phyloP scores from a whole-genome alignment of 2,888 invertebrate species.

The Sipunculus nudus region DNA sequence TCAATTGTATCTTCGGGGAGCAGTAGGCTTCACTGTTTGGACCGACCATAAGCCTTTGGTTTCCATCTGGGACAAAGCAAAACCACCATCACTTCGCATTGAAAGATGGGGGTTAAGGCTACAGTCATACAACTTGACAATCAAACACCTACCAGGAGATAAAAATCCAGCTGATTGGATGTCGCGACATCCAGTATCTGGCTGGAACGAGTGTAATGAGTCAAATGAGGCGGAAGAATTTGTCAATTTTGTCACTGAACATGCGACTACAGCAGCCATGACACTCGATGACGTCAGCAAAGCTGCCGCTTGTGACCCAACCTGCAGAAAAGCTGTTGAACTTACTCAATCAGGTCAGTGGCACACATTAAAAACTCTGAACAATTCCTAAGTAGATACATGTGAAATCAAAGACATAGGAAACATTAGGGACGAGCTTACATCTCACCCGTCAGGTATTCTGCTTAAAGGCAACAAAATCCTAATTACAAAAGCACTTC shows the following conservation, averaged over 20 bases:
- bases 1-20: constrained; percentile 5
- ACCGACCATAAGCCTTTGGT: constrained; percentile 13
- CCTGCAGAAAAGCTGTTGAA: too few relatives aligned
- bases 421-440: constrained; percentile 3
- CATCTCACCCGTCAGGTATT: background rate
- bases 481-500: constrained; percentile 24
- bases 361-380: too few relatives aligned
- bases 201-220: too few relatives aligned
- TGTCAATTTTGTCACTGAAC: constrained; percentile 23
- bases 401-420: too few relatives aligned
- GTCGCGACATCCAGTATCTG: constrained; percentile 38
- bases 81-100: constrained; percentile 39
- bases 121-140: constrained; percentile 31
- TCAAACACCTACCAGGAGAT: constrained; percentile 31
- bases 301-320: background rate
- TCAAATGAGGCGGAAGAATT: constrained; percentile 32
- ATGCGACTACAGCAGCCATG: constrained; percentile 18
- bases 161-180: constrained; percentile 42
- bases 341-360: too few relatives aligned
- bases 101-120: constrained; percentile 42
- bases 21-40: constrained; percentile 3
- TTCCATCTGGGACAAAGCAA: constrained; percentile 16
- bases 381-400: too few relatives aligned
- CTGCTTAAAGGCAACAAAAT: background rate
- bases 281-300: constrained; percentile 8